Evolutionary conservation across 1,140 invertebrate genomes (phyloP).

Genomic region (Brachystomella parvula): DNA sequence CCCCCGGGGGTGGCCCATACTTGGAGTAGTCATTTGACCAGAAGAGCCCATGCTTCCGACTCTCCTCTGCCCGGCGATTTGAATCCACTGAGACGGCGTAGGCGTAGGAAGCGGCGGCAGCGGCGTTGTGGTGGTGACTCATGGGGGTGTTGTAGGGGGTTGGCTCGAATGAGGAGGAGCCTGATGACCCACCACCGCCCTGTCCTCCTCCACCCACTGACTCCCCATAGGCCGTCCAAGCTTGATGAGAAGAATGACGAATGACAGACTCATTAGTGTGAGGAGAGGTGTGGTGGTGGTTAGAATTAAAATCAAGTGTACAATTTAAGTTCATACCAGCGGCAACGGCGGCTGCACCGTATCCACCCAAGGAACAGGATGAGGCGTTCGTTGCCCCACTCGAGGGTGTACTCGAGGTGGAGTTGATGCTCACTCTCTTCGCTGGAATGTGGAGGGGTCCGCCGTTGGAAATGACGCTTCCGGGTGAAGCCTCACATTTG

Average conservation of each 20-base stretch:
- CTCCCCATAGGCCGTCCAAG: conserved; percentile 31
- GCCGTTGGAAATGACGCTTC: conserved; percentile 40
- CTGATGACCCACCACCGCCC: neutral
- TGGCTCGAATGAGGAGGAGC: conserved; percentile 28
- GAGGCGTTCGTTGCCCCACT: conserved; percentile 43
- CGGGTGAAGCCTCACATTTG: conserved; percentile 33
- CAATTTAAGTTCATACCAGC: conserved; percentile 30
- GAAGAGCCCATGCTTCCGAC: conserved; percentile 25
- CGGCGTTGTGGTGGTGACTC: conserved; percentile 20
- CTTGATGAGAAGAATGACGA: conserved; percentile 23
- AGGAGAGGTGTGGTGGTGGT: conserved; percentile 5
- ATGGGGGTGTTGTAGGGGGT: conserved; percentile 32
- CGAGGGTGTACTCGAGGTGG: conserved; percentile 44
- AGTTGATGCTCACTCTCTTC: conserved; percentile 52
- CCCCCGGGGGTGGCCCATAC: conserved; percentile 20
- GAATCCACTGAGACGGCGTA: neutral
- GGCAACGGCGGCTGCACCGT: conserved; percentile 19
- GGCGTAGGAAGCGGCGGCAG: conserved; percentile 28
- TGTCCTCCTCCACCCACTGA: conserved; percentile 21
- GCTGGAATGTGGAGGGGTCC: conserved; percentile 72
- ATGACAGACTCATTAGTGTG: conserved; percentile 13
- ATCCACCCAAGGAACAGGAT: conserved; percentile 27
- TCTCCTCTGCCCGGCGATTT: conserved; percentile 26
- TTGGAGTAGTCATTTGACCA: conserved; percentile 36
- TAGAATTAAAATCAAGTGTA: conserved; percentile 9